Conservation (phyloP, 2,888 invertebrate genomes). For the Carabus problematicus region DNA sequence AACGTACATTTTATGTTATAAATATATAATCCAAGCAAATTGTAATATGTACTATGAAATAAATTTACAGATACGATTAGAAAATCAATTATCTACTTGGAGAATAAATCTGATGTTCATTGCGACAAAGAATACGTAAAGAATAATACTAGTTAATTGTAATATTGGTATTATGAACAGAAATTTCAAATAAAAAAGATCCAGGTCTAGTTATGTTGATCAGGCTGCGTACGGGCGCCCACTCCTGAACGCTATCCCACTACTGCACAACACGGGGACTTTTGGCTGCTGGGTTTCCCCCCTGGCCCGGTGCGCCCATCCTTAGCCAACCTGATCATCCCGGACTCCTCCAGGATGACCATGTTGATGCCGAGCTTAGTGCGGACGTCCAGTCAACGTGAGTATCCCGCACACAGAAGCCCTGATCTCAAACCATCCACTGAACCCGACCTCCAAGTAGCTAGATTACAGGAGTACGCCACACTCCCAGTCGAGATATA, state of each 20-base stretch:
- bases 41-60: too few relatives aligned
- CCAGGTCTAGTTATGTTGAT: constrained; percentile 16
- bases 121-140: too few relatives aligned
- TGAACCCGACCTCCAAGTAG: constrained; percentile 85
- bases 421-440: constrained; percentile 89
- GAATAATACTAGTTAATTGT: too few relatives aligned
- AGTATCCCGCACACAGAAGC: constrained; percentile 66
- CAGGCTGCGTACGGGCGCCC: constrained; percentile 4
- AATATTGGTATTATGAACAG: too few relatives aligned
- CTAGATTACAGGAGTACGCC: constrained; percentile 95
- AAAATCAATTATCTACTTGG: too few relatives aligned
- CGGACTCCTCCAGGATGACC: constrained; percentile 85
- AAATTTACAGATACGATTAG: too few relatives aligned
- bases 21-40: background rate
- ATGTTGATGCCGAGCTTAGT: constrained; percentile 93
- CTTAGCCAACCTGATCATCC: constrained; percentile 90
- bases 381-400: constrained; percentile 93
- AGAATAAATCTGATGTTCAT: too few relatives aligned
- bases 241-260: constrained; percentile 83
- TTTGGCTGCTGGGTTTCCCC: constrained; percentile 99
- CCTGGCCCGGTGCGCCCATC: constrained; percentile 98
- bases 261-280: constrained; percentile 98
- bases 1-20: background rate
- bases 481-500: constrained; percentile 74
- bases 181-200: constrained; percentile 24